These are phyloP conservation scores for Antheraea yamamai DNA, from an alignment of 2,888 invertebrate species.

Conservation along the genomic window DNA sequence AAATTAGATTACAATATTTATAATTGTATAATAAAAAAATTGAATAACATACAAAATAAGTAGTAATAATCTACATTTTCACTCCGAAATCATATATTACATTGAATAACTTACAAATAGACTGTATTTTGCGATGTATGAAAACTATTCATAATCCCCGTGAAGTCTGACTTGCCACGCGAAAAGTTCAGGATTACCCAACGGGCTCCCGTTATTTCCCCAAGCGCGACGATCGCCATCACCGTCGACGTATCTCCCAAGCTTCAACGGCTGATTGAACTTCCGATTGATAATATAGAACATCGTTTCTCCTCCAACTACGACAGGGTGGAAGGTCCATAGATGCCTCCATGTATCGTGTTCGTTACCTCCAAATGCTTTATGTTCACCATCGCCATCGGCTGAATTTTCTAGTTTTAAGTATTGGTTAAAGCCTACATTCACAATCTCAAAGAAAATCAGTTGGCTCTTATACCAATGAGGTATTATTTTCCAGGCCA, in stretches of 20 bases:
- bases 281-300: conserved; percentile 14
- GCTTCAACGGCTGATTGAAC: conserved; percentile 15
- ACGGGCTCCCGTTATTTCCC: neutral
- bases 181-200: neutral
- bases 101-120: too few species aligned
- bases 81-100: too few species aligned
- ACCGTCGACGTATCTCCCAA: conserved; percentile 9
- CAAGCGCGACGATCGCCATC: conserved; percentile 13
- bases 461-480: conserved; percentile 8
- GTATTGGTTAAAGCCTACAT: conserved; percentile 10
- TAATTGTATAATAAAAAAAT: too few species aligned
- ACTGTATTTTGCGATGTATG: neutral
- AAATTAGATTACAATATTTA: too few species aligned
- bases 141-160: neutral
- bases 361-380: conserved; percentile 2
- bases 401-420: conserved; percentile 15
- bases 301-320: neutral
- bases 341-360: conserved; percentile 14
- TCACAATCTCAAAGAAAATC: conserved; percentile 14
- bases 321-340: conserved; percentile 15
- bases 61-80: too few species aligned
- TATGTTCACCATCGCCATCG: conserved; percentile 12
- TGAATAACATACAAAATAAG: too few species aligned
- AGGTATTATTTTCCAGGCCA: conserved; percentile 17
- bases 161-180: conserved; percentile 7